Conservation (phyloP, 2,888 invertebrate species). For the Amorpha juglandis region DNA sequence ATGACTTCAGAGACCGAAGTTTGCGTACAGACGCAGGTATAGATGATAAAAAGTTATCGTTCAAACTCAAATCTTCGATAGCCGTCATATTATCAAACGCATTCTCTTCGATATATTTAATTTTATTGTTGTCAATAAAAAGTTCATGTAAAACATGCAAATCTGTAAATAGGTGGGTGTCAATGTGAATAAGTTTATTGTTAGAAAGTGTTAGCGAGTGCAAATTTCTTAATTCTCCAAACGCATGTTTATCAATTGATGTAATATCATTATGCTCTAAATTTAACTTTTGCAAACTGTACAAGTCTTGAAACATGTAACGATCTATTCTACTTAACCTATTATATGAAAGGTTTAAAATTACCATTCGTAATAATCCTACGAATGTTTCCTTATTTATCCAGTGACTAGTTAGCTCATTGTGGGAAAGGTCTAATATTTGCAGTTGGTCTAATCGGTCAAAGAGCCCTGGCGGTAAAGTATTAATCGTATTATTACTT, state of each 20-base stretch:
- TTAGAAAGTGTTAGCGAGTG: slow-evolving; percentile 89
- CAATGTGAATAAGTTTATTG: slow-evolving; percentile 87
- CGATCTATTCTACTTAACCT: slow-evolving; percentile 87
- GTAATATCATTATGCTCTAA: slow-evolving; percentile 89
- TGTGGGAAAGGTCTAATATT: slow-evolving; percentile 88
- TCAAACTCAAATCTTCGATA: slow-evolving; percentile 89
- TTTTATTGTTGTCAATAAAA: slow-evolving; percentile 89
- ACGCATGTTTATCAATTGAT: slow-evolving; percentile 89
- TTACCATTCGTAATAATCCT: slow-evolving; percentile 88
- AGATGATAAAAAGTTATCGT: slow-evolving; percentile 87
- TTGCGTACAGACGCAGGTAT: slow-evolving; percentile 88
- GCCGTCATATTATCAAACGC: slow-evolving; percentile 91
- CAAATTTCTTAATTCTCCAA: slow-evolving; percentile 88
- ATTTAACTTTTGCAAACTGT: slow-evolving; percentile 89
- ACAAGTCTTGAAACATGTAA: slow-evolving; percentile 88
- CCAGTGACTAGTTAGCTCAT: slow-evolving; percentile 89
- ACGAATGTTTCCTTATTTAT: slow-evolving; percentile 90
- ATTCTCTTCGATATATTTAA: slow-evolving; percentile 87
- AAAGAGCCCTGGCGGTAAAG: slow-evolving; percentile 89
- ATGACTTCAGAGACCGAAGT: slow-evolving; percentile 87
- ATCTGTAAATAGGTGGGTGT: slow-evolving; percentile 87
- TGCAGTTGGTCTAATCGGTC: slow-evolving; percentile 89
- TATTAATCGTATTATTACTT: slow-evolving; percentile 90
- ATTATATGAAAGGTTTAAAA: slow-evolving; percentile 90
- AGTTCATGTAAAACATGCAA: slow-evolving; percentile 89